phyloP scores from a whole-genome alignment of 1,140 invertebrate species.

The Apis laboriosa region DNA sequence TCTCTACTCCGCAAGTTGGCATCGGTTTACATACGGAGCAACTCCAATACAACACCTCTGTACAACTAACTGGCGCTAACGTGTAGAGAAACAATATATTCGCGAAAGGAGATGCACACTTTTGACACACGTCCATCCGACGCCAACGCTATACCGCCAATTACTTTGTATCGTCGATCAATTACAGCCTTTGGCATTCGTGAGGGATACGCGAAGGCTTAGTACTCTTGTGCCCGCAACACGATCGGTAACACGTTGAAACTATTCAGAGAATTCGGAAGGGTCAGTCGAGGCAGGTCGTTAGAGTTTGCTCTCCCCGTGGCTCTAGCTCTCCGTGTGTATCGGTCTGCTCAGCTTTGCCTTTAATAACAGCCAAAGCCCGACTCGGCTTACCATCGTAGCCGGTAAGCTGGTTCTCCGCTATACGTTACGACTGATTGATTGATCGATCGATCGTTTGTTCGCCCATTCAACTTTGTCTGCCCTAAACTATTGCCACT shows the following conservation, averaged over 20 bases:
- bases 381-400: conserved; percentile 6
- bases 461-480: conserved; percentile 30
- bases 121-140: neutral
- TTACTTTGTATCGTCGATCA: conserved; percentile 48
- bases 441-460: conserved; percentile 50
- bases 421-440: conserved; percentile 37
- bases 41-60: neutral
- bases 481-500: conserved; percentile 18
- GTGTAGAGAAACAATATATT: neutral
- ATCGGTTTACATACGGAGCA: too few relatives aligned
- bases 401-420: conserved; percentile 20
- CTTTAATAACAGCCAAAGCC: conserved; percentile 48
- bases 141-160: neutral
- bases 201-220: conserved; percentile 10
- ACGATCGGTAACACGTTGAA: conserved; percentile 44
- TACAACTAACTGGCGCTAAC: neutral
- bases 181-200: conserved; percentile 40
- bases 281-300: conserved; percentile 38
- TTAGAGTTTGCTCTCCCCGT: conserved; percentile 40
- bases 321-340: neutral
- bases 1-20: too few relatives aligned
- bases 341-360: conserved; percentile 38
- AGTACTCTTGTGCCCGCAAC: conserved; percentile 13
- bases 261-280: conserved; percentile 49
- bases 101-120: too few relatives aligned